Base-by-base conservation (phyloP, 1,140 invertebrate genomes). In the Ptiloglossa arizonensis region DNA sequence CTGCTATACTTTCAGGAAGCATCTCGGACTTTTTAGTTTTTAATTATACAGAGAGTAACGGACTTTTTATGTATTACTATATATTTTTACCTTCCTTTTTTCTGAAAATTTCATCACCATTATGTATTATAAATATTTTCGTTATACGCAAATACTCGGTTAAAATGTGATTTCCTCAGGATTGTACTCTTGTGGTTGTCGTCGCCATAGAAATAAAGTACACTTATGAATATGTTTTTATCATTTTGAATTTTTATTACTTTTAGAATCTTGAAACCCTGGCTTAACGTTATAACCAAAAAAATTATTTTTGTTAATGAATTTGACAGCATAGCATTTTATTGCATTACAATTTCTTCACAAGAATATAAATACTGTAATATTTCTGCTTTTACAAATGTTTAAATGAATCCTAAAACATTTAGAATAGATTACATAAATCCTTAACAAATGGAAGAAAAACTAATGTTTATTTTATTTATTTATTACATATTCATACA, bases 131-230 rank as follows among this genome's bases (percentile, higher is more conserved):
- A 75, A 48, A 67, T 66, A 29, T 1, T 41, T 24, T 57, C 41
- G 0, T 50, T 66, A 48, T 29, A 68, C 24, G 5, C 17, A 38
- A 68, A 41, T 38, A 41, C 22, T 75, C 32, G 24, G 22, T 69
- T 69, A 69, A 57, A 60, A 32, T 68, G 35, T 69, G 59, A 41
- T 41, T 41, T 76, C 56, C 64, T 69, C 41, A 68, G 22, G 54
- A 75, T 38, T 75, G 73, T 75, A 75, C 56, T 56, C 35, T 75
- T 75, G 64, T 50, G 54, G n/a, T 75, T 27, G 41, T 50, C 29
- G 2, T 60, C 59, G 8, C 35, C 38, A 32, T 67, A 22, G 15
- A 74, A 74, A 75, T 75, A 75, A 75, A 75, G 69, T 57, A 75
- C 48, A 57, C 46, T 64, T 59, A 57, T 57, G 29, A 79, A 59